These are phyloP conservation scores for Lanistes nyassanus DNA, from an alignment of 1,140 invertebrate species.

Conservation along the genomic window DNA sequence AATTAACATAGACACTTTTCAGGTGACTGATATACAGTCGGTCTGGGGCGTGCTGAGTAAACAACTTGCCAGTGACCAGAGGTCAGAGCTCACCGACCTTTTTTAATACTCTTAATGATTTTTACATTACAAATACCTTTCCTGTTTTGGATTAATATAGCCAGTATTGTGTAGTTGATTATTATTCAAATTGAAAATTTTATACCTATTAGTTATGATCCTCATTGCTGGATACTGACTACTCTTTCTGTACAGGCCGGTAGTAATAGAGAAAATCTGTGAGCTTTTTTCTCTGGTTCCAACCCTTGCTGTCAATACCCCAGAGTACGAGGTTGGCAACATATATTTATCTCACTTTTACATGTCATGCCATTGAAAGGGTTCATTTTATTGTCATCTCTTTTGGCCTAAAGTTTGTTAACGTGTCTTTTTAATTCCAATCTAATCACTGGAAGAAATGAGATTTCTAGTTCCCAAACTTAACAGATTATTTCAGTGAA, in stretches of 20 bases:
- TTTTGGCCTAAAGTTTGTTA: too few relatives aligned
- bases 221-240: too few relatives aligned
- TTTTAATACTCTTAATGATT: background rate
- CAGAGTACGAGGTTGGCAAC: conserved; percentile 52
- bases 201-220: too few relatives aligned
- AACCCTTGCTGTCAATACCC: conserved; percentile 43
- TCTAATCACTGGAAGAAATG: too few relatives aligned
- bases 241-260: conserved; percentile 39
- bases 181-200: background rate
- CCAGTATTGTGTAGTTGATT: background rate
- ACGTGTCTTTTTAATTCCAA: too few relatives aligned
- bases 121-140: too few relatives aligned
- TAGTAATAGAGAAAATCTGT: conserved; percentile 55
- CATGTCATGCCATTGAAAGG: too few relatives aligned
- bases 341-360: background rate
- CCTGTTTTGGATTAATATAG: too few relatives aligned
- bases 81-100: conserved; percentile 26
- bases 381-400: too few relatives aligned
- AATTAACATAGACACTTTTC: conserved; percentile 1
- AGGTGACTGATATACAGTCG: conserved; percentile 44
- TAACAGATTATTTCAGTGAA: too few relatives aligned
- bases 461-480: too few relatives aligned
- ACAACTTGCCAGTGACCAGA: conserved; percentile 29
- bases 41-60: conserved; percentile 37
- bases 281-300: conserved; percentile 58